These are phyloP conservation scores for Holothuria glaberrima DNA, from an alignment of 35 echinoderm and acorn worm species.

Conservation along the genomic window DNA sequence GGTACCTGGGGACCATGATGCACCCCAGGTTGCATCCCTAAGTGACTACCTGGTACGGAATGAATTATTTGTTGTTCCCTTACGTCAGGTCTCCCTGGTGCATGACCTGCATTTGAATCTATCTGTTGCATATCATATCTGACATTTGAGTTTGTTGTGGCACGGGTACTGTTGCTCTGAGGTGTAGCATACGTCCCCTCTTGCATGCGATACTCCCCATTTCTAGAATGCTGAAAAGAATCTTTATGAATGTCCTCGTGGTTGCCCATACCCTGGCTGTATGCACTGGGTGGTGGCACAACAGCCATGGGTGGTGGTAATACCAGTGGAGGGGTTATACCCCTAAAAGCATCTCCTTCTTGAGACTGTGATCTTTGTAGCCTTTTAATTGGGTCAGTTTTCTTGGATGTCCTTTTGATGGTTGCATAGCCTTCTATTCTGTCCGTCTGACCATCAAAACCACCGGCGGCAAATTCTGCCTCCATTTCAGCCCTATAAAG, in stretches of 20 bases:
- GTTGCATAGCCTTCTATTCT: conserved; percentile 90
- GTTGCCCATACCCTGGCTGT: background rate
- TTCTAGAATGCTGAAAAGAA: no score
- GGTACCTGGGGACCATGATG: conserved; percentile 1
- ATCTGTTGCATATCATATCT: no score
- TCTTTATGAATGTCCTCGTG: background rate
- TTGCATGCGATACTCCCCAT: background rate
- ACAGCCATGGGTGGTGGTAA: conserved; percentile 46
- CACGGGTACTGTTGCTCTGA: no score
- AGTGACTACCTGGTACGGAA: no score
- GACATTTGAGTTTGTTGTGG: no score
- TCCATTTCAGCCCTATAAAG: conserved; percentile 66
- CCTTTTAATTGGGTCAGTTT: conserved; percentile 59
- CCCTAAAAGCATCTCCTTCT: conserved; percentile 70
- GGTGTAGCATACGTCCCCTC: background rate
- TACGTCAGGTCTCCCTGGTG: no score
- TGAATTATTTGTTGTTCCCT: no score
- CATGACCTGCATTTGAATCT: no score
- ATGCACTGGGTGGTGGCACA: background rate
- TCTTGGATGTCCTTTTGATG: conserved; percentile 83
- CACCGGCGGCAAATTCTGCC: conserved; percentile 68
- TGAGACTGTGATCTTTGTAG: conserved; percentile 82
- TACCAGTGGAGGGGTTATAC: conserved; percentile 46
- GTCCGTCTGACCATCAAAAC: conserved; percentile 48
- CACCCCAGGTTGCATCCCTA: background rate